Evolutionary conservation across 2,888 invertebrate genomes (phyloP).

Genomic region (Rhingia campestris): DNA sequence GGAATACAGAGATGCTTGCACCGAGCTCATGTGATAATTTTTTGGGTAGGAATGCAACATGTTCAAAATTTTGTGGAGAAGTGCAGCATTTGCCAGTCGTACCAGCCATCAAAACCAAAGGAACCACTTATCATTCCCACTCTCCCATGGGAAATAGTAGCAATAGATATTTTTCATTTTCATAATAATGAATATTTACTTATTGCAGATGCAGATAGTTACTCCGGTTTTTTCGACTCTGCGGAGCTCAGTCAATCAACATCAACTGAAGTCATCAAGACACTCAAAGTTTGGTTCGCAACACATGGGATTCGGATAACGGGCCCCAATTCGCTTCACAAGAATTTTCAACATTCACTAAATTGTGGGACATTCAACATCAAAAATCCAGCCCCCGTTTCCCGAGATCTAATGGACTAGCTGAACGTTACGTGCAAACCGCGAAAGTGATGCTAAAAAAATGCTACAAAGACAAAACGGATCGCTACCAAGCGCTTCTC

Average conservation of each 20-base stretch:
- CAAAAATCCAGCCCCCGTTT: constrained; percentile 63
- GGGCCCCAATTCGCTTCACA: constrained; percentile 50
- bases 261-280: constrained; percentile 55
- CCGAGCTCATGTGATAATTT: background rate
- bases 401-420: constrained; percentile 65
- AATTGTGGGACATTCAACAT: constrained; percentile 46
- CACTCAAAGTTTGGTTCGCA: constrained; percentile 60
- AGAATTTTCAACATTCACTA: constrained; percentile 32
- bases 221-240: constrained; percentile 52
- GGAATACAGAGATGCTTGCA: background rate
- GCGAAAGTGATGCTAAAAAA: constrained; percentile 67
- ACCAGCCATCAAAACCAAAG: constrained; percentile 27
- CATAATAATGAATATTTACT: constrained; percentile 34
- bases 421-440: constrained; percentile 65
- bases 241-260: constrained; percentile 56
- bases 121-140: constrained; percentile 47
- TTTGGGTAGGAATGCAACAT: constrained; percentile 35
- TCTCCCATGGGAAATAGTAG: constrained; percentile 39
- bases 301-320: constrained; percentile 61
- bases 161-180: constrained; percentile 24
- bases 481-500: constrained; percentile 51
- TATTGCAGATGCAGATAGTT: constrained; percentile 56
- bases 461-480: constrained; percentile 60
- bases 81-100: constrained; percentile 50
- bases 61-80: constrained; percentile 52